phyloP scores from a whole-genome alignment of 2,797 vertebrate species.

The Semaprochilodus insignis region DNA sequence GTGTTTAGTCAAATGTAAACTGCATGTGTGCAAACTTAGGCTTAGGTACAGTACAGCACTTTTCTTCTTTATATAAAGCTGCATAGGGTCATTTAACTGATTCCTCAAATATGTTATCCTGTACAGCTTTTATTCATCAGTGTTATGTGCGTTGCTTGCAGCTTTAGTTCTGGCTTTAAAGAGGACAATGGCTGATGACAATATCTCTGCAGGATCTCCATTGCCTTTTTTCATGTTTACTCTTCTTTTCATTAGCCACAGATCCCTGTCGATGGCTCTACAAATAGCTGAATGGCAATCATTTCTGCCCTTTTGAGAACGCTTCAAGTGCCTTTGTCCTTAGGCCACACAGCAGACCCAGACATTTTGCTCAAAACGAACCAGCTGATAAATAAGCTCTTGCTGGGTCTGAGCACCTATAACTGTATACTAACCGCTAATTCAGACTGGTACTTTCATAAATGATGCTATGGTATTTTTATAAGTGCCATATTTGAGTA shows the following conservation, averaged over 20 bases:
- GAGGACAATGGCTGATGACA: conserved; percentile 23
- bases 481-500: too few species aligned
- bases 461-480: too few species aligned
- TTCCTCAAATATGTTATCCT: too few species aligned
- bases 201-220: conserved; percentile 7
- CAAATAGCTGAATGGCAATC: conserved; percentile 14
- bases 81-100: too few species aligned
- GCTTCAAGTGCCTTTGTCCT: conserved; percentile 33
- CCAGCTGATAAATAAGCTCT: neutral
- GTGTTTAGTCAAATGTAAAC: too few species aligned
- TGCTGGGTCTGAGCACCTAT: neutral
- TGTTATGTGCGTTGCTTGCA: conserved; percentile 30
- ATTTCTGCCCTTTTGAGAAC: conserved; percentile 24
- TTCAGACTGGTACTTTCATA: neutral
- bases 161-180: conserved; percentile 21
- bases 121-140: conserved; percentile 28
- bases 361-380: neutral
- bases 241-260: neutral
- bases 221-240: conserved; percentile 27
- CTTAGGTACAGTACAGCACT: too few species aligned
- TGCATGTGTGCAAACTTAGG: too few species aligned
- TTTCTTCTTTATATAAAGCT: too few species aligned
- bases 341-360: neutral
- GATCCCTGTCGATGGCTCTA: conserved; percentile 4
- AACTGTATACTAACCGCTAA: neutral